Conservation (phyloP, 2,113 vertebrate genomes). For the Eptesicus fuscus region DNA sequence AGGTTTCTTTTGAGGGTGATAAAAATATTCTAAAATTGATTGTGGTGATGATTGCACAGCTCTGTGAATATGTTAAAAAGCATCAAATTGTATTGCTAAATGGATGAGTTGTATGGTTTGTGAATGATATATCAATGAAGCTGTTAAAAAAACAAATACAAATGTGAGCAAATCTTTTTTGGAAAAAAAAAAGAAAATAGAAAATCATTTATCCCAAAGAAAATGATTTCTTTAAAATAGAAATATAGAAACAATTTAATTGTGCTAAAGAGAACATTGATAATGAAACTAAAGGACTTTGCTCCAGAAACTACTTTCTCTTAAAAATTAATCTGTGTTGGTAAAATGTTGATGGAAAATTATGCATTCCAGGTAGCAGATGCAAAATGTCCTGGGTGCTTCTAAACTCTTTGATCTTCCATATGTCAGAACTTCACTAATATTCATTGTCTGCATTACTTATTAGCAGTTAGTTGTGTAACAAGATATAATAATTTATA, state of each 20-base stretch:
- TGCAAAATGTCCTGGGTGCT: background rate
- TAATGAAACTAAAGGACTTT: conserved; percentile 13
- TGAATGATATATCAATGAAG: background rate
- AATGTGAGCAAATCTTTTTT: background rate
- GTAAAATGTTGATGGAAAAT: background rate
- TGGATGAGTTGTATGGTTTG: background rate
- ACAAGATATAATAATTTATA: background rate
- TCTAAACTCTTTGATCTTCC: background rate
- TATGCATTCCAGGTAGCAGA: background rate
- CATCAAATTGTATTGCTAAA: background rate
- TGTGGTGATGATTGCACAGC: background rate
- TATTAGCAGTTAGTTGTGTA: background rate
- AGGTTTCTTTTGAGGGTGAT: background rate
- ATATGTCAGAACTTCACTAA: background rate
- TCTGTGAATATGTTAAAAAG: background rate
- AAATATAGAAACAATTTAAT: background rate
- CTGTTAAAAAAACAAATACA: background rate
- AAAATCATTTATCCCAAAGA: background rate
- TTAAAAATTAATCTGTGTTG: conserved; percentile 20
- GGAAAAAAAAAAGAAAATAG: background rate
- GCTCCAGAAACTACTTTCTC: background rate
- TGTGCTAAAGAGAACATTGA: background rate
- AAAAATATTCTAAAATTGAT: conserved; percentile 1
- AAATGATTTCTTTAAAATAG: background rate
- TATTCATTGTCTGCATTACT: background rate